Evolutionary conservation across 2,888 invertebrate genomes (phyloP).

Genomic region (Orthosia gracilis): DNA sequence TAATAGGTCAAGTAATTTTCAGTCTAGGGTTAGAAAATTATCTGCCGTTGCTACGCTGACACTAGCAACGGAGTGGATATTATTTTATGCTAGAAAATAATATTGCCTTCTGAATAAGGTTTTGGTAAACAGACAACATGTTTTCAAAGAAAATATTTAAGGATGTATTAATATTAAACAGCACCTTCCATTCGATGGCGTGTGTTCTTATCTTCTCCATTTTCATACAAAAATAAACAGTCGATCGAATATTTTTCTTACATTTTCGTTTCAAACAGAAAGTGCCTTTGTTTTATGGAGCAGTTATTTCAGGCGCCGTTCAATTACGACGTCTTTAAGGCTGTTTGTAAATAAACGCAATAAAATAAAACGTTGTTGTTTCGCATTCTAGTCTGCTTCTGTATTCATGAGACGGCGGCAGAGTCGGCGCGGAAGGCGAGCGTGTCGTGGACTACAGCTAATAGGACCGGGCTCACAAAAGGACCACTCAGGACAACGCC

Average conservation of each 20-base stretch:
- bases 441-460: neutral
- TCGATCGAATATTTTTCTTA: conserved; percentile 52
- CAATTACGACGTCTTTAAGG: conserved; percentile 56
- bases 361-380: conserved; percentile 54
- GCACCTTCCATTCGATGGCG: neutral
- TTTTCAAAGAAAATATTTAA: conserved; percentile 22
- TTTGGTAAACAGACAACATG: conserved; percentile 2
- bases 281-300: conserved; percentile 42
- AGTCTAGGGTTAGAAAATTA: neutral
- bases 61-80: neutral
- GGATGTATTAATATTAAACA: conserved; percentile 22
- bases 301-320: conserved; percentile 40
- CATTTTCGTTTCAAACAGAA: conserved; percentile 39
- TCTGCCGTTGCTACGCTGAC: neutral
- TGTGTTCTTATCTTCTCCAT: conserved; percentile 20
- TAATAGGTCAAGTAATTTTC: neutral
- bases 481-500: neutral
- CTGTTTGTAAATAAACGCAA: conserved; percentile 55
- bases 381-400: conserved; percentile 37
- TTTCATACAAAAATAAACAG: conserved; percentile 46
- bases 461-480: neutral
- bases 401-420: conserved; percentile 55
- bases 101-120: conserved; percentile 14
- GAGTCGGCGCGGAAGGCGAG: neutral
- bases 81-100: conserved; percentile 1